A percentile compares a stretch with the other conserved stretches of the same genome.
Evolutionary conservation across 2,113 vertebrate genomes (phyloP).

Genomic region (Puffinus mauretanicus): DNA sequence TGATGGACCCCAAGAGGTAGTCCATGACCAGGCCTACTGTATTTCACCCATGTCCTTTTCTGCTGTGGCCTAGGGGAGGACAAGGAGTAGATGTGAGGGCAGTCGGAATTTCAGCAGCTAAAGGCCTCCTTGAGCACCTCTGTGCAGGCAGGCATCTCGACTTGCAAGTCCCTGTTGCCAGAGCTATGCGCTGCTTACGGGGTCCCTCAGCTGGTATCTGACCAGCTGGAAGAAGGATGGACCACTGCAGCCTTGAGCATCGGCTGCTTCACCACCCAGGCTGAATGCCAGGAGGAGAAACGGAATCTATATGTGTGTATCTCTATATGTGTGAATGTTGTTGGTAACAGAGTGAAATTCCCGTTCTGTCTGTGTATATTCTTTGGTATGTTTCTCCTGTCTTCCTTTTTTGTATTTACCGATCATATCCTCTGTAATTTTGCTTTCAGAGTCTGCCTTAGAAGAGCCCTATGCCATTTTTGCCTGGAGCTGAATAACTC

Average conservation of each 20-base stretch:
- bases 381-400: background rate
- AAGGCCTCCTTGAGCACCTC: background rate
- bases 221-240: background rate
- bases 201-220: background rate
- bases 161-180: background rate
- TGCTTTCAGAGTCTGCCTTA: background rate
- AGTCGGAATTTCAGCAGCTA: background rate
- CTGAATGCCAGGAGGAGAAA: background rate
- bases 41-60: background rate
- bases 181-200: background rate
- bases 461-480: background rate
- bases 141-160: background rate
- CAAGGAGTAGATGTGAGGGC: background rate
- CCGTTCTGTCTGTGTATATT: background rate
- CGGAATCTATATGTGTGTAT: background rate
- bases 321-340: background rate
- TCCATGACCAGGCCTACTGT: background rate
- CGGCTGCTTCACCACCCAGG: background rate
- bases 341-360: background rate
- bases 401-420: background rate
- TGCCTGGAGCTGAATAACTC: background rate
- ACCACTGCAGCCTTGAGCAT: background rate
- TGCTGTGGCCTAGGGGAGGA: background rate
- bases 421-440: background rate
- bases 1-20: background rate